Evolutionary conservation across 2,888 invertebrate species (phyloP).

Genomic region (Spodoptera picta): DNA sequence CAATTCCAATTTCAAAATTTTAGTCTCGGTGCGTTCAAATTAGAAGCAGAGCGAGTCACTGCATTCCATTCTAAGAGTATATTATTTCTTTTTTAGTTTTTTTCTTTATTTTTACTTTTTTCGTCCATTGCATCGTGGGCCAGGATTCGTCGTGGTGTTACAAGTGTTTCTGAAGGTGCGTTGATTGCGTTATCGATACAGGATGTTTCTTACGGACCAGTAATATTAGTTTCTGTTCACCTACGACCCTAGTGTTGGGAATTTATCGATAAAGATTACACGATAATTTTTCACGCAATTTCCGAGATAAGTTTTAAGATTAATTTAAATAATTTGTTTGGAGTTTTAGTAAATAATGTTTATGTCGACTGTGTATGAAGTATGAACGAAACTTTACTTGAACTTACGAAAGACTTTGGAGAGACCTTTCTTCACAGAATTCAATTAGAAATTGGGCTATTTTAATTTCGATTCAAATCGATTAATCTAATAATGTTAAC

Average conservation of each 20-base stretch:
- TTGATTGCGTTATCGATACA: constrained; percentile 62
- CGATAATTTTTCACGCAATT: constrained; percentile 19
- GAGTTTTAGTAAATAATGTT: neutral
- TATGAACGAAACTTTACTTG: too few relatives aligned
- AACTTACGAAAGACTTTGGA: too few relatives aligned
- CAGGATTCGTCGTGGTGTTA: constrained; percentile 82
- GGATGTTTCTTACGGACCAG: constrained; percentile 56
- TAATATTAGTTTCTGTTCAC: constrained; percentile 34
- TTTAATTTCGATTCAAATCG: too few relatives aligned
- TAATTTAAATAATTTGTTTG: neutral
- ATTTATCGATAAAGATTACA: constrained; percentile 36
- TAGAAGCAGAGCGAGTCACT: constrained; percentile 57
- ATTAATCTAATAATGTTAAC: constrained; percentile 1
- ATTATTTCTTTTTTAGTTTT: constrained; percentile 47
- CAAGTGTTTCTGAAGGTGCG: constrained; percentile 72
- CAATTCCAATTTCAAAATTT: constrained; percentile 41
- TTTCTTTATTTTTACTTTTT: constrained; percentile 55
- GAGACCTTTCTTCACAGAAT: too few relatives aligned
- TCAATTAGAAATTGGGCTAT: too few relatives aligned
- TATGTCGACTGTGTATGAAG: neutral
- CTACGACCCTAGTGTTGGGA: constrained; percentile 21
- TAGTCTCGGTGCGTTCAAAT: constrained; percentile 55
- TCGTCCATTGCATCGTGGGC: constrained; percentile 49
- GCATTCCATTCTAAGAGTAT: constrained; percentile 41
- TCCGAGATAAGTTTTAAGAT: neutral